Conservation (phyloP, 2,888 invertebrate genomes). For the Chymomyza fuscimana region DNA sequence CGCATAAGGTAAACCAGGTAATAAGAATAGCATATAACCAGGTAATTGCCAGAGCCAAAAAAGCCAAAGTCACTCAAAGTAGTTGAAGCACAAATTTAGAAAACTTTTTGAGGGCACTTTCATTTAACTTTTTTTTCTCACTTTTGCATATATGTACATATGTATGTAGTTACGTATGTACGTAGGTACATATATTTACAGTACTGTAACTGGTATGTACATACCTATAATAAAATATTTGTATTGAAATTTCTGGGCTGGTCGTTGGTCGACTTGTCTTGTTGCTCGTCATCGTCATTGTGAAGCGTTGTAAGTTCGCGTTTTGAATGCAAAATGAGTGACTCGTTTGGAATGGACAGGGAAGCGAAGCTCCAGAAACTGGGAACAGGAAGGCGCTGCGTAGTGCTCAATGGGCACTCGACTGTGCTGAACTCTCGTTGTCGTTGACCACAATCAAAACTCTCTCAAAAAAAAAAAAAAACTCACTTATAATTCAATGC, state of each 20-base stretch:
- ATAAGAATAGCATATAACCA: not conserved
- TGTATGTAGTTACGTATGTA: too few relatives aligned
- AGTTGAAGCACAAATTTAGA: constrained; percentile 62
- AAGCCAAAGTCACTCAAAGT: constrained; percentile 21
- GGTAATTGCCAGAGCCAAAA: not conserved
- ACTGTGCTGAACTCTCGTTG: not conserved
- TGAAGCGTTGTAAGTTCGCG: constrained; percentile 28
- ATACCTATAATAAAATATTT: constrained; percentile 13
- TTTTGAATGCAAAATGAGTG: constrained; percentile 18
- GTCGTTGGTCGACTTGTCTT: constrained; percentile 61
- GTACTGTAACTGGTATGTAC: not conserved
- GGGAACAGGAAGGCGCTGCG: not conserved
- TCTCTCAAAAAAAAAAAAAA: not conserved
- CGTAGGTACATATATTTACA: too few relatives aligned
- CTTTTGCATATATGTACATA: constrained; percentile 4
- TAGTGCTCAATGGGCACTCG: not conserved
- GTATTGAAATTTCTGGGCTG: constrained; percentile 69
- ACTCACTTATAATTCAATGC: not conserved
- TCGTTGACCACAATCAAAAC: not conserved
- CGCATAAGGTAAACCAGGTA: not conserved
- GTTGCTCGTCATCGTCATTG: constrained; percentile 3
- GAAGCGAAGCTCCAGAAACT: not conserved
- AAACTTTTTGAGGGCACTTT: constrained; percentile 76
- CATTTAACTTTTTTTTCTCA: constrained; percentile 62
- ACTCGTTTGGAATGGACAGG: not conserved